Evolutionary conservation across 2,113 vertebrate species (phyloP).

Genomic region (Epinephelus fuscoguttatus): DNA sequence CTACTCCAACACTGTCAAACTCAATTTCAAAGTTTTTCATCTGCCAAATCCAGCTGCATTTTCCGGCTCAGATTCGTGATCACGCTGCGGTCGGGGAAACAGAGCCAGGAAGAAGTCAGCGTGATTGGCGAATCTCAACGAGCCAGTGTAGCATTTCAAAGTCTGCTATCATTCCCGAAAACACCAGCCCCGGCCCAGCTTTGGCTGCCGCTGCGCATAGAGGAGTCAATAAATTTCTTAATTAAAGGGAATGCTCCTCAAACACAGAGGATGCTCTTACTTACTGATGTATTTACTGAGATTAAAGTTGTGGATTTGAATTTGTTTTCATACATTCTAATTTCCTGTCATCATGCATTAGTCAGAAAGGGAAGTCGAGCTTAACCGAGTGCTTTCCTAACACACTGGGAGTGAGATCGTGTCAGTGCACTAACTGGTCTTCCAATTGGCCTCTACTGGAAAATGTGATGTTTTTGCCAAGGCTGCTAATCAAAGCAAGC

Average conservation of each 20-base stretch:
- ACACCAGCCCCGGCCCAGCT: neutral
- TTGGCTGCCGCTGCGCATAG: slow-evolving; percentile 11
- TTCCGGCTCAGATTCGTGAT: slow-evolving; percentile 64
- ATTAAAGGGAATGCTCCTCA: slow-evolving; percentile 56
- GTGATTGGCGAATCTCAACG: slow-evolving; percentile 62
- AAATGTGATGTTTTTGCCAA: slow-evolving; percentile 59
- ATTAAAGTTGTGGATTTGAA: slow-evolving; percentile 59
- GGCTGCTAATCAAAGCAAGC: slow-evolving; percentile 74
- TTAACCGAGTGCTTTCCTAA: slow-evolving; percentile 57
- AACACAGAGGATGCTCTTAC: slow-evolving; percentile 19
- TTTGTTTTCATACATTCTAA: slow-evolving; percentile 54
- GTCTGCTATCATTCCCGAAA: slow-evolving; percentile 44
- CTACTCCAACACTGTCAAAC: slow-evolving; percentile 69
- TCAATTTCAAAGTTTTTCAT: slow-evolving; percentile 74
- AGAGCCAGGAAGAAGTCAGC: slow-evolving; percentile 58
- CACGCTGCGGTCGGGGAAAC: slow-evolving; percentile 59
- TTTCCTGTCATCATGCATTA: slow-evolving; percentile 66
- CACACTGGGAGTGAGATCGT: slow-evolving; percentile 51
- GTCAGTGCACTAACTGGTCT: slow-evolving; percentile 64
- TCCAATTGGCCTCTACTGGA: slow-evolving; percentile 54
- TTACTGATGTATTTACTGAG: slow-evolving; percentile 36
- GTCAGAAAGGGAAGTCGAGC: slow-evolving; percentile 50
- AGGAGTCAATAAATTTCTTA: slow-evolving; percentile 53
- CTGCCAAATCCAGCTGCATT: slow-evolving; percentile 75
- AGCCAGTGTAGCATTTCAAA: slow-evolving; percentile 66